Conservation (phyloP, 2,888 invertebrate species). For the Drosophila trichaetosa region DNA sequence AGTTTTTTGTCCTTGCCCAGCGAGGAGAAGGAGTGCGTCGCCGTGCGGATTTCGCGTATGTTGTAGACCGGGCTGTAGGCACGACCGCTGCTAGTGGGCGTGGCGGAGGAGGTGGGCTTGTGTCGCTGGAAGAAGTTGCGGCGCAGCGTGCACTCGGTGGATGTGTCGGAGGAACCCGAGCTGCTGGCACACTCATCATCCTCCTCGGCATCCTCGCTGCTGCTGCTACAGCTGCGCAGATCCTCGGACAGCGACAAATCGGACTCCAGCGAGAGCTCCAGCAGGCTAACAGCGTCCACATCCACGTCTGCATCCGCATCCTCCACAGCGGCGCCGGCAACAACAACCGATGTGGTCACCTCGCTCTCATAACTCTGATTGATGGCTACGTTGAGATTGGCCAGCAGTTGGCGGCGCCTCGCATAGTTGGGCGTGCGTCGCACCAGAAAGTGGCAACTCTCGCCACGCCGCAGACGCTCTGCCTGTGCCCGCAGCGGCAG, state of each 20-base stretch:
- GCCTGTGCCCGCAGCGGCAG: constrained; percentile 91
- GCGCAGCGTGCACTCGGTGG: constrained; percentile 74
- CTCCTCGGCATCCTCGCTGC: constrained; percentile 67
- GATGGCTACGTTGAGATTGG: constrained; percentile 79
- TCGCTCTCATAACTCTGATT: constrained; percentile 61
- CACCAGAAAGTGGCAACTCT: constrained; percentile 92
- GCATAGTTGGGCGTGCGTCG: constrained; percentile 92
- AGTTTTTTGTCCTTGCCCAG: constrained; percentile 85
- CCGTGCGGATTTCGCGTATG: constrained; percentile 84
- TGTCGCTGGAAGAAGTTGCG: constrained; percentile 60
- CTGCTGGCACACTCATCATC: constrained; percentile 78
- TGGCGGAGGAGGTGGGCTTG: constrained; percentile 15
- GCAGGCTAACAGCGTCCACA: constrained; percentile 66
- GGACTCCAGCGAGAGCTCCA: constrained; percentile 82
- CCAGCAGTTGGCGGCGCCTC: constrained; percentile 85
- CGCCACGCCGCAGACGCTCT: constrained; percentile 89
- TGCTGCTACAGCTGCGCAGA: constrained; percentile 72
- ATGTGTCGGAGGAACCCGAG: constrained; percentile 80
- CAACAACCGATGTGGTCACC: constrained; percentile 1
- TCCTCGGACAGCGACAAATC: constrained; percentile 78
- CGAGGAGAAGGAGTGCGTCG: constrained; percentile 84
- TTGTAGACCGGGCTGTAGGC: constrained; percentile 85
- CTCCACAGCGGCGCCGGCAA: constrained; percentile 41
- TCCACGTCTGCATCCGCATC: constrained; percentile 56
- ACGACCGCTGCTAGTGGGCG: constrained; percentile 27